These are phyloP conservation scores for Agrotis puta DNA, from an alignment of 2,888 invertebrate genomes.

Conservation along the genomic window DNA sequence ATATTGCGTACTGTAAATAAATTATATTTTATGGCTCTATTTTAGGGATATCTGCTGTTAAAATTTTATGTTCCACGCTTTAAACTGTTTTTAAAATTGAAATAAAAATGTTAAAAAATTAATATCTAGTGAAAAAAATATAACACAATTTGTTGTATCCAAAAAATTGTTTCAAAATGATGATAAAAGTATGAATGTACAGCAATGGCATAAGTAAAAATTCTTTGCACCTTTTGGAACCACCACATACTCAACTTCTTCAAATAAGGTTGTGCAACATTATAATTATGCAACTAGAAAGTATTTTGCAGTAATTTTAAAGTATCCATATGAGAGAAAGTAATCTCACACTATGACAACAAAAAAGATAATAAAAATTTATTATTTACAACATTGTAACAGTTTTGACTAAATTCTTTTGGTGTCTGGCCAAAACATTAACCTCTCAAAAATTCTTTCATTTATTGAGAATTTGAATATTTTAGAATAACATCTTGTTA, in stretches of 20 bases:
- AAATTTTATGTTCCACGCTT: conserved; percentile 6
- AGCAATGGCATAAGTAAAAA: not conserved
- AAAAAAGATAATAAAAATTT: conserved; percentile 48
- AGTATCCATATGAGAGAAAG: conserved; percentile 62
- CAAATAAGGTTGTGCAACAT: conserved; percentile 44
- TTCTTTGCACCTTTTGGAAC: not conserved
- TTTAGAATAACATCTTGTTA: conserved; percentile 15
- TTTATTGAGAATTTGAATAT: conserved; percentile 25
- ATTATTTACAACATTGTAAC: conserved; percentile 49
- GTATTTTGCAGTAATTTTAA: conserved; percentile 45
- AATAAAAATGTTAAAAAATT: not conserved
- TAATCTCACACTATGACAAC: conserved; percentile 39
- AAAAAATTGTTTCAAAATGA: not conserved
- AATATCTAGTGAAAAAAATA: too few species aligned
- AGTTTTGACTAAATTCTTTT: conserved; percentile 45
- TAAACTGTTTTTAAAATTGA: not conserved
- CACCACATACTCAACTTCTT: conserved; percentile 10
- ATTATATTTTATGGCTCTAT: conserved; percentile 28
- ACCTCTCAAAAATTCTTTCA: conserved; percentile 42
- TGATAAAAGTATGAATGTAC: not conserved
- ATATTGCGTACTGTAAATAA: conserved; percentile 9
- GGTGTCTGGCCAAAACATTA: conserved; percentile 62
- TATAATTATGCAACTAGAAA: conserved; percentile 66
- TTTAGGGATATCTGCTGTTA: not conserved
- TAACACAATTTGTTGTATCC: not conserved